These are phyloP conservation scores for Cirrhinus molitorella DNA, from an alignment of 2,797 vertebrate species.

Conservation along the genomic window DNA sequence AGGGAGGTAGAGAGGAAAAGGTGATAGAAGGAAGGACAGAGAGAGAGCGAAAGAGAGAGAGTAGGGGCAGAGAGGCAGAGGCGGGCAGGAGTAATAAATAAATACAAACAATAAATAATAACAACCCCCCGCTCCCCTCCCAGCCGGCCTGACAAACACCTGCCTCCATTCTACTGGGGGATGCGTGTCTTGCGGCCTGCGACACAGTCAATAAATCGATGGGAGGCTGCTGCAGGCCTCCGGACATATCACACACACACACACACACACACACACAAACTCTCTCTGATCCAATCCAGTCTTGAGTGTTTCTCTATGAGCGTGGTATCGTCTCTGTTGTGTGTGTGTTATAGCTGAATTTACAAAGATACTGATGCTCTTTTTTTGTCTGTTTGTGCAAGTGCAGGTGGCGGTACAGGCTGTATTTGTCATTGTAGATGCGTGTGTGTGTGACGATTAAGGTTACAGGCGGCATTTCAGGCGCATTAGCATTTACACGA, in stretches of 20 bases:
- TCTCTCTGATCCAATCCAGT: conserved; percentile 27
- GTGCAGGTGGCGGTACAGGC: conserved; percentile 21
- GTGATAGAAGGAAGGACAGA: conserved; percentile 33
- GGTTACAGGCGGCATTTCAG: conserved; percentile 16
- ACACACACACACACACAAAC: conserved; percentile 17
- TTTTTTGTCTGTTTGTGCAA: conserved; percentile 3
- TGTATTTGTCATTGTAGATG: conserved; percentile 36
- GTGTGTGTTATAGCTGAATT: conserved; percentile 20
- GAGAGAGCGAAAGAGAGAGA: conserved; percentile 46
- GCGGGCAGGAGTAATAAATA: conserved; percentile 58
- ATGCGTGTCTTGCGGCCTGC: conserved; percentile 81
- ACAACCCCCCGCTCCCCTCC: conserved; percentile 54
- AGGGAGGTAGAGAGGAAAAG: conserved; percentile 24
- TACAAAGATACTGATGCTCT: not conserved
- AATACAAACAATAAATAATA: conserved; percentile 70
- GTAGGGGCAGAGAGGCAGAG: conserved; percentile 9
- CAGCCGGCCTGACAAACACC: conserved; percentile 71
- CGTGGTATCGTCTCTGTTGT: conserved; percentile 18
- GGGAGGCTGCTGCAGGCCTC: conserved; percentile 76
- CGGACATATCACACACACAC: conserved; percentile 73
- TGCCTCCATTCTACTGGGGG: conserved; percentile 82
- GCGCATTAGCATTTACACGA: conserved; percentile 25
- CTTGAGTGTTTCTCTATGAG: conserved; percentile 35
- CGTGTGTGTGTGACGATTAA: conserved; percentile 39
- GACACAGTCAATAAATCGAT: conserved; percentile 91